phyloP scores from a whole-genome alignment of 2,888 invertebrate genomes.

The Brachyptera putata region DNA sequence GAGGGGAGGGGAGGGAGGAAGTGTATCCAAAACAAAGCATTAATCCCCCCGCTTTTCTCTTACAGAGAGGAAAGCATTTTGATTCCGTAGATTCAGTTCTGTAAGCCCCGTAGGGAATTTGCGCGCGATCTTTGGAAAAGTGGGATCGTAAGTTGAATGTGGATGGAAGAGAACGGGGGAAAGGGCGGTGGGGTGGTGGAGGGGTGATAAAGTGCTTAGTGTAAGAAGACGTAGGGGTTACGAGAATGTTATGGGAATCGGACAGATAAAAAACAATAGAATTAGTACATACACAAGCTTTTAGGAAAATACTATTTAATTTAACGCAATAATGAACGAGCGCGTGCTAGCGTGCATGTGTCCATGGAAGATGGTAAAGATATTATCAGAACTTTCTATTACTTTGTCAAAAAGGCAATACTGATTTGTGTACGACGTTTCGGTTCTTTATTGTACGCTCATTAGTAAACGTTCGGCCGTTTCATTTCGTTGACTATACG shows the following conservation, averaged over 20 bases:
- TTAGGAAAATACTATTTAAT: too few relatives aligned
- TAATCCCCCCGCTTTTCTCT: slow-evolving; percentile 11
- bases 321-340: too few relatives aligned
- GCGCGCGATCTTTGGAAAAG: slow-evolving; percentile 10
- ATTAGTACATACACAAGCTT: too few relatives aligned
- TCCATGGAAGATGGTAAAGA: too few relatives aligned
- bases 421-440: too few relatives aligned
- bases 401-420: too few relatives aligned
- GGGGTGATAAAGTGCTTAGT: slow-evolving; percentile 31
- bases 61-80: not conserved
- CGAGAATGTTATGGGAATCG: not conserved
- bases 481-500: too few relatives aligned
- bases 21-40: not conserved
- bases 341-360: too few relatives aligned
- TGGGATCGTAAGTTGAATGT: not conserved
- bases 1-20: not conserved
- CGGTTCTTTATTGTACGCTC: too few relatives aligned
- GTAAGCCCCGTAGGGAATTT: slow-evolving; percentile 7
- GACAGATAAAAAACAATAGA: not conserved
- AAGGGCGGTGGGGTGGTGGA: slow-evolving; percentile 35
- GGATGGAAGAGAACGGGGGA: slow-evolving; percentile 11
- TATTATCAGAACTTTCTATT: too few relatives aligned
- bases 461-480: too few relatives aligned
- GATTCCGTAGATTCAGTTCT: slow-evolving; percentile 11
- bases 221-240: not conserved